Percentiles rank a stretch among this genome's conserved stretches.
phyloP scores from a whole-genome alignment of 1,140 invertebrate genomes.

The Drosophila rufa region DNA sequence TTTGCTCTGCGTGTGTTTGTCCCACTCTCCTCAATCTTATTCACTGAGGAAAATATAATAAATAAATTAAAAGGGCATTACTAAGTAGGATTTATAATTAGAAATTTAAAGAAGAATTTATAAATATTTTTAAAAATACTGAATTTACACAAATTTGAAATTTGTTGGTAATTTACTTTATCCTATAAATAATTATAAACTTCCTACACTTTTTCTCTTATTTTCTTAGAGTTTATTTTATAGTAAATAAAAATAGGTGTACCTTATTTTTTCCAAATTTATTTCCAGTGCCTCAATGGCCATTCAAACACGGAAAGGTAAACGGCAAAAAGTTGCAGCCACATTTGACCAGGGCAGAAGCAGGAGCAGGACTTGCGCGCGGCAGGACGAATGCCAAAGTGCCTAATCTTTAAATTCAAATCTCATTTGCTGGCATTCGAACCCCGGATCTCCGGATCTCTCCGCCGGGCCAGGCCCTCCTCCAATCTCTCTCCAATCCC shows the following conservation, averaged over 20 bases:
- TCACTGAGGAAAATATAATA: conserved; percentile 18
- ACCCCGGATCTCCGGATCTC: conserved; percentile 10
- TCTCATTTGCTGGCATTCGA: conserved; percentile 67
- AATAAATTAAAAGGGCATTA: background rate
- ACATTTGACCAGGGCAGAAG: conserved; percentile 72
- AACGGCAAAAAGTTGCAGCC: conserved; percentile 70
- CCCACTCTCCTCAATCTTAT: background rate
- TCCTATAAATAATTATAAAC: background rate
- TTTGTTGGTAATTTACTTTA: background rate
- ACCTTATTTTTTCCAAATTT: background rate
- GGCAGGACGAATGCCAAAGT: conserved; percentile 67
- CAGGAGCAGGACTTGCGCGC: conserved; percentile 29
- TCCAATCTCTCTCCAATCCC: background rate
- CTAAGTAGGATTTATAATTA: background rate
- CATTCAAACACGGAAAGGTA: conserved; percentile 70
- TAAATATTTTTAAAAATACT: background rate
- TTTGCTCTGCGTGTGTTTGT: conserved; percentile 59
- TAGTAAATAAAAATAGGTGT: rapidly evolving
- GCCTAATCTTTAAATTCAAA: conserved; percentile 84
- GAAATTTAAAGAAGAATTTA: no score
- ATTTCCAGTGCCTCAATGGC: conserved; percentile 27
- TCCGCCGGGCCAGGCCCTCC: background rate
- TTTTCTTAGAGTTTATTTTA: background rate
- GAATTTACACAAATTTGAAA: background rate
- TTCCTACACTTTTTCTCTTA: rapidly evolving